Percentiles rank a stretch among this genome's conserved stretches.
Conservation (phyloP, 2,113 vertebrate species). For the Vimba vimba region DNA sequence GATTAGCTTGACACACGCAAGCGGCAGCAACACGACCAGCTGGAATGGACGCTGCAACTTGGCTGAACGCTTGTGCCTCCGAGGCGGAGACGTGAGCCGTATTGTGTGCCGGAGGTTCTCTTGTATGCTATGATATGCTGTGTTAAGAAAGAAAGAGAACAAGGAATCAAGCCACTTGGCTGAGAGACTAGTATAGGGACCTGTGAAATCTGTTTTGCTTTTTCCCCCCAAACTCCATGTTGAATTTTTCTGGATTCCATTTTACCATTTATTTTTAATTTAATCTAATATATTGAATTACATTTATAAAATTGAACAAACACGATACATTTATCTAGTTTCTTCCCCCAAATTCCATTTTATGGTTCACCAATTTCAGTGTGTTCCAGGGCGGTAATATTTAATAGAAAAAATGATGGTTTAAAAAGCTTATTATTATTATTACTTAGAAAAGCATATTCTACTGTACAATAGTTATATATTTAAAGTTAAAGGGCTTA, state of each 20-base stretch:
- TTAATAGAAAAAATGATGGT: too few relatives aligned
- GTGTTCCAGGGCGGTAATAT: too few relatives aligned
- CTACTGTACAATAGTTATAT: too few relatives aligned
- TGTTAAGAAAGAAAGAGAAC: conserved; percentile 27
- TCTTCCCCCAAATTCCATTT: background rate
- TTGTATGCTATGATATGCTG: conserved; percentile 31
- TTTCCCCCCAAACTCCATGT: background rate
- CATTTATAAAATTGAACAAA: background rate
- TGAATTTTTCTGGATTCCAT: background rate
- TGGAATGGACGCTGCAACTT: conserved; percentile 36
- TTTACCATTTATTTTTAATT: background rate
- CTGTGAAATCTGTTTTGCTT: background rate
- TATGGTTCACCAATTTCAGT: background rate
- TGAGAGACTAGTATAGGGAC: background rate
- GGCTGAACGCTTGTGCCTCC: conserved; percentile 3
- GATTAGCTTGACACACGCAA: conserved; percentile 68
- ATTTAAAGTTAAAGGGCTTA: too few relatives aligned
- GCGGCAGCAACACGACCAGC: conserved; percentile 64
- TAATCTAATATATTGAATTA: background rate
- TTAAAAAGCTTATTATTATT: too few relatives aligned
- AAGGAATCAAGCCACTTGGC: background rate
- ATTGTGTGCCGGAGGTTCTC: background rate
- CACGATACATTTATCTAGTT: background rate
- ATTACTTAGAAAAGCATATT: too few relatives aligned
- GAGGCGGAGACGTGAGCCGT: background rate